phyloP scores from a whole-genome alignment of 2,113 vertebrate species.

The Haemorhous mexicanus region DNA sequence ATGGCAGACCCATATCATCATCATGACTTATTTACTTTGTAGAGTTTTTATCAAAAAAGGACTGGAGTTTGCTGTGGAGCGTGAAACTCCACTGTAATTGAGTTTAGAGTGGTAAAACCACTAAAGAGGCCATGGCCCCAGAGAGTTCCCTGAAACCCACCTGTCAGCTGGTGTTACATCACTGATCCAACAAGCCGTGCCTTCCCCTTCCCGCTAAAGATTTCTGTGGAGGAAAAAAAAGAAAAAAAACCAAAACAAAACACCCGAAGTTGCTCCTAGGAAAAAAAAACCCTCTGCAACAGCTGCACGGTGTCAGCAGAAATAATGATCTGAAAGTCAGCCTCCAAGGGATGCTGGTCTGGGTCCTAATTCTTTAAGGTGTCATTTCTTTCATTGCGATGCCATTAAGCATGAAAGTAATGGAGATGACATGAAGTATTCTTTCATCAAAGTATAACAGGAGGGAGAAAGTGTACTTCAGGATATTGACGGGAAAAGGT shows the following conservation, averaged over 20 bases:
- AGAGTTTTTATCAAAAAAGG: constrained; percentile 79
- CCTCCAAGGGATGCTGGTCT: constrained; percentile 57
- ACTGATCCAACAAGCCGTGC: constrained; percentile 76
- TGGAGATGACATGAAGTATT: constrained; percentile 54
- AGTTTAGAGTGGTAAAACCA: constrained; percentile 81
- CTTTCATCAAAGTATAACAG: neutral
- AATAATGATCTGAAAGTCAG: constrained; percentile 80
- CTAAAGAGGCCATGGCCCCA: constrained; percentile 83
- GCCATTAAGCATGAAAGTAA: constrained; percentile 51
- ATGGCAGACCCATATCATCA: constrained; percentile 76
- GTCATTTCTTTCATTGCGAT: constrained; percentile 62
- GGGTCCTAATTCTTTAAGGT: constrained; percentile 60
- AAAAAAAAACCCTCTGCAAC: constrained; percentile 63
- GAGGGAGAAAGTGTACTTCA: constrained; percentile 9
- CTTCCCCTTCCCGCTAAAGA: constrained; percentile 72
- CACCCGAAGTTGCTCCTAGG: constrained; percentile 56
- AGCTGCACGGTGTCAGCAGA: constrained; percentile 80
- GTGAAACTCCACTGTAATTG: constrained; percentile 80
- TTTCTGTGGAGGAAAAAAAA: constrained; percentile 57
- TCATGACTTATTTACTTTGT: constrained; percentile 80
- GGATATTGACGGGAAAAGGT: constrained; percentile 17
- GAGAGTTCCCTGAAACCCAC: constrained; percentile 91
- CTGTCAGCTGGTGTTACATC: constrained; percentile 96
- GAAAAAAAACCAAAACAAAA: constrained; percentile 5
- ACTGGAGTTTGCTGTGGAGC: constrained; percentile 72